These are phyloP conservation scores for Tetramorium bicarinatum DNA, from an alignment of 2,888 invertebrate genomes.

Conservation along the genomic window DNA sequence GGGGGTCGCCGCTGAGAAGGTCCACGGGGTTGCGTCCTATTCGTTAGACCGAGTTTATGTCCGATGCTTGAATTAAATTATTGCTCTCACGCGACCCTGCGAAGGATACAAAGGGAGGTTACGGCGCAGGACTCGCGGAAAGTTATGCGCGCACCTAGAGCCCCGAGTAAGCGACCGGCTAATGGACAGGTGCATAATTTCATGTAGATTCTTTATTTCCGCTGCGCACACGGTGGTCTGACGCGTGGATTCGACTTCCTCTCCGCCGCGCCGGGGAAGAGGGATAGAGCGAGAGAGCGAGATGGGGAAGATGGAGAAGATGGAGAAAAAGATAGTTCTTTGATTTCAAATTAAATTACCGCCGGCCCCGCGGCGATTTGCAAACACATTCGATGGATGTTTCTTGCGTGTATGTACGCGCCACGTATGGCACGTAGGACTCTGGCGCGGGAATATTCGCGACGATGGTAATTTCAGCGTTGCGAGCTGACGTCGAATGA, in stretches of 20 bases:
- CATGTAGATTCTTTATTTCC: constrained; percentile 51
- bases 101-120: constrained; percentile 45
- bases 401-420: constrained; percentile 13
- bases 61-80: constrained; percentile 69
- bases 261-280: neutral
- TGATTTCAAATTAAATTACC: constrained; percentile 70
- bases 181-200: constrained; percentile 76
- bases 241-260: constrained; percentile 20
- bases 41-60: constrained; percentile 60
- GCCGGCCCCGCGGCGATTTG: constrained; percentile 23
- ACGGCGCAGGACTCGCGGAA: constrained; percentile 55
- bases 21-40: constrained; percentile 47
- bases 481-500: constrained; percentile 31
- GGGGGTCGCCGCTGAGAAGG: constrained; percentile 42
- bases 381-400: constrained; percentile 35
- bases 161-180: constrained; percentile 68
- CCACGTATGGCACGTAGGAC: neutral
- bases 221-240: neutral
- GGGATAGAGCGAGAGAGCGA: too few species aligned
- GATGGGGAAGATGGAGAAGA: too few species aligned
- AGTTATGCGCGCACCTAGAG: constrained; percentile 68
- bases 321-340: constrained; percentile 33
- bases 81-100: constrained; percentile 64
- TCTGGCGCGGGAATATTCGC: neutral
- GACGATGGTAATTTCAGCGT: constrained; percentile 25